These are phyloP conservation scores for Pyrrhosoma nymphula DNA, from an alignment of 2,888 invertebrate species.

Conservation along the genomic window DNA sequence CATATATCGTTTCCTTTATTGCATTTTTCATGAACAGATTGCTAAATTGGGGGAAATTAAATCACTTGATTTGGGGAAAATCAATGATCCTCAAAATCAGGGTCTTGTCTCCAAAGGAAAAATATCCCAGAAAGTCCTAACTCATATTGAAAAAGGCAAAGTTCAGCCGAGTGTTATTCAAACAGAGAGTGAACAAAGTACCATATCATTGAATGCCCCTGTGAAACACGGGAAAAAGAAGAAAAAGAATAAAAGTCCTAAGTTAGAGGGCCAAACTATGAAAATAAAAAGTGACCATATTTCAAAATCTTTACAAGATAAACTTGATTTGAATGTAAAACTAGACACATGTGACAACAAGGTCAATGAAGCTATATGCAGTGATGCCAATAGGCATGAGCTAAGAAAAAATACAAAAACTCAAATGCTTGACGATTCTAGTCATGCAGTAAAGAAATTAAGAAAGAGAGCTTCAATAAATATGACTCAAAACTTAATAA, in stretches of 20 bases:
- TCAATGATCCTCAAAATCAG: too few relatives aligned
- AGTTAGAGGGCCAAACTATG: not conserved
- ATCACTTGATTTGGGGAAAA: too few relatives aligned
- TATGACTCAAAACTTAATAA: not conserved
- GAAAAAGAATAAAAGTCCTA: not conserved
- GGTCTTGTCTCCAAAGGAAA: not conserved
- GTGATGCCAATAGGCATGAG: not conserved
- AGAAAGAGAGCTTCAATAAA: not conserved
- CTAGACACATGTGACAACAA: not conserved
- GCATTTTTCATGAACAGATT: not conserved
- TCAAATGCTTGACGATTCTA: not conserved
- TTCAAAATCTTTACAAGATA: not conserved
- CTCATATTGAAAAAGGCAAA: not conserved
- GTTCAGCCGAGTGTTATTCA: too few relatives aligned
- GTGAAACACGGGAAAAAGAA: not conserved
- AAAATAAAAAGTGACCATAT: not conserved
- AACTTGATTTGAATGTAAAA: slow-evolving; percentile 5
- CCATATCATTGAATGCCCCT: not conserved
- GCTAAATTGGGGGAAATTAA: too few relatives aligned
- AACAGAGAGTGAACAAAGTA: not conserved
- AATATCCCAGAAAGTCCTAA: not conserved
- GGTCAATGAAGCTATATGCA: not conserved
- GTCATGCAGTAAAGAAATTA: not conserved
- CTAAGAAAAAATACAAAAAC: not conserved
- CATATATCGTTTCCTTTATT: not conserved